Evolutionary conservation across 2,797 vertebrate species (phyloP).

Genomic region (Morus bassanus): DNA sequence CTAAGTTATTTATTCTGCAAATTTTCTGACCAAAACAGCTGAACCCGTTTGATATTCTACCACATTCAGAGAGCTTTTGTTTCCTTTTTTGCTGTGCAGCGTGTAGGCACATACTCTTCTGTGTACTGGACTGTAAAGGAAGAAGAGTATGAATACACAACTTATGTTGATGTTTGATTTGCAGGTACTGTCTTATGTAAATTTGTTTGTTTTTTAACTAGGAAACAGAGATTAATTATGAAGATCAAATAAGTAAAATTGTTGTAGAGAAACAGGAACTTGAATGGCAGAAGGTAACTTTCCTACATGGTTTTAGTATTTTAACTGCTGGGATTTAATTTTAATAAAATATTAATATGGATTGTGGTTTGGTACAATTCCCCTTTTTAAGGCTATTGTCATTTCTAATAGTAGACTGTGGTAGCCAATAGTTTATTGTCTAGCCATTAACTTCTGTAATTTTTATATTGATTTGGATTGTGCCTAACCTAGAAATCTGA

Average conservation of each 20-base stretch:
- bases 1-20: background rate
- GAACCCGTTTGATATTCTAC: background rate
- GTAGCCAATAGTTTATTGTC: background rate
- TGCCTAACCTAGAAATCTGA: background rate
- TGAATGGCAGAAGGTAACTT: slow-evolving; percentile 85
- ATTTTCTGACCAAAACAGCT: background rate
- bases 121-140: background rate
- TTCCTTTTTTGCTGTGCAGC: background rate
- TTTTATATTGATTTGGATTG: background rate
- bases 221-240: slow-evolving; percentile 85
- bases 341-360: background rate
- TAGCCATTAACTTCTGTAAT: background rate
- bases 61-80: background rate
- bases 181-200: background rate
- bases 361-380: background rate
- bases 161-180: background rate
- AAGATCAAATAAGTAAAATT: slow-evolving; percentile 87
- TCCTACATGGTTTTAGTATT: background rate
- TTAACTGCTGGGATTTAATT: background rate
- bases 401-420: background rate
- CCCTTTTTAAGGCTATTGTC: background rate
- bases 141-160: background rate
- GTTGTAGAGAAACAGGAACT: slow-evolving; percentile 90
- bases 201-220: slow-evolving; percentile 65
- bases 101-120: background rate